phyloP scores from a whole-genome alignment of 2,113 vertebrate genomes.

The Centropus unirufus region DNA sequence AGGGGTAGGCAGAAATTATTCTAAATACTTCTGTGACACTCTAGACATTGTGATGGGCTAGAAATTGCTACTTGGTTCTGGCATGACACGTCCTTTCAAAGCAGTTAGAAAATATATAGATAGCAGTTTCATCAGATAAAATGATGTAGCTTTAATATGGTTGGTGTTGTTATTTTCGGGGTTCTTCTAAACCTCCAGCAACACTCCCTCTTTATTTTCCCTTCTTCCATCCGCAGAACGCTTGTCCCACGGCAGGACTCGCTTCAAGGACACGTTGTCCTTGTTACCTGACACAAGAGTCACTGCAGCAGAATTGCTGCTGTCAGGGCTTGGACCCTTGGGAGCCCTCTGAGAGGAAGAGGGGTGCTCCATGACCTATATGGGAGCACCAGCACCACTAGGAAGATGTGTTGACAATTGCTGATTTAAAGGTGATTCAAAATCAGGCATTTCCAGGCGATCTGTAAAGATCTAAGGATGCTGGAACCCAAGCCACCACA shows the following conservation, averaged over 20 bases:
- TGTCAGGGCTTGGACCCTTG: fast-evolving
- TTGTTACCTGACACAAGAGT: neutral
- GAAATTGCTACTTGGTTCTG: neutral
- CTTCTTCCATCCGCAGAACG: neutral
- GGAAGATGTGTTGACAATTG: neutral
- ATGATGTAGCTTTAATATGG: neutral
- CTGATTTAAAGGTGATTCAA: neutral
- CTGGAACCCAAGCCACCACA: neutral
- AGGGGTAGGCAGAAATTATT: neutral
- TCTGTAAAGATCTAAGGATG: neutral
- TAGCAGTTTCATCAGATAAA: neutral
- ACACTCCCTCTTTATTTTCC: neutral
- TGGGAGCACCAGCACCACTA: neutral
- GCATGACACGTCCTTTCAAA: neutral
- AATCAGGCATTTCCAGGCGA: neutral
- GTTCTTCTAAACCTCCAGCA: neutral
- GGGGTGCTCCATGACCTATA: fast-evolving
- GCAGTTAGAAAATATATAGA: neutral
- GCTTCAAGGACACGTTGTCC: neutral
- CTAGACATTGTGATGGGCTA: neutral
- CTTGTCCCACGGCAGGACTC: neutral
- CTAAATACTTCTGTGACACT: neutral
- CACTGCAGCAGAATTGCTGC: neutral
- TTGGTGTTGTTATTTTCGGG: neutral
- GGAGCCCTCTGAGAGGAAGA: neutral